Percentiles rank a stretch among this genome's conserved stretches.
phyloP scores from a whole-genome alignment of 2,113 vertebrate genomes.

The human region DNA sequence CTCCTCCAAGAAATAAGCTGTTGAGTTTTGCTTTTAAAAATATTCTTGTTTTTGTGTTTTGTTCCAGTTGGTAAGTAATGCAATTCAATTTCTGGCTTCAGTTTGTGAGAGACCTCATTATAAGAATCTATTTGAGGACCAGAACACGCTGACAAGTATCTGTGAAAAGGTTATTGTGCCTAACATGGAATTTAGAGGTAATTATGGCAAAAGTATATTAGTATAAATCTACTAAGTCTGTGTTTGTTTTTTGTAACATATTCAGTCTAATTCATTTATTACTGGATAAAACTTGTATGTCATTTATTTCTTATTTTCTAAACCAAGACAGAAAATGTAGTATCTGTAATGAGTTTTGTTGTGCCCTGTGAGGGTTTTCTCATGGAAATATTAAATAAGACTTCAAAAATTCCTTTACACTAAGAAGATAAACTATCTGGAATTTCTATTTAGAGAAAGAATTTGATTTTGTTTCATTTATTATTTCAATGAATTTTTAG shows the following conservation, averaged over 20 bases:
- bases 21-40: constrained; percentile 56
- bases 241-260: not conserved
- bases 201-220: constrained; percentile 50
- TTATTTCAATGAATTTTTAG: not conserved
- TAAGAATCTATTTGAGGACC: constrained; percentile 98
- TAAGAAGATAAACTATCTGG: not conserved
- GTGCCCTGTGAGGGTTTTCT: not conserved
- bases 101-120: constrained; percentile 99
- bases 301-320: not conserved
- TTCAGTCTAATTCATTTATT: not conserved
- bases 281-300: not conserved
- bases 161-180: constrained; percentile 99
- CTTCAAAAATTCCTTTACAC: not conserved
- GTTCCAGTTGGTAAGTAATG: constrained; percentile 96
- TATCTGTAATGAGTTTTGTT: not conserved
- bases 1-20: not conserved
- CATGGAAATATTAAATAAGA: not conserved
- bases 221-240: not conserved
- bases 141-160: constrained; percentile 97
- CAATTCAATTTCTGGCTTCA: constrained; percentile 98
- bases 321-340: not conserved
- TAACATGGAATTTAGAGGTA: constrained; percentile 99
- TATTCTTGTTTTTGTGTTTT: constrained; percentile 57
- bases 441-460: not conserved
- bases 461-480: constrained; percentile 4